Conservation (phyloP, 2,113 vertebrate species). For the Nanorana parkeri region DNA sequence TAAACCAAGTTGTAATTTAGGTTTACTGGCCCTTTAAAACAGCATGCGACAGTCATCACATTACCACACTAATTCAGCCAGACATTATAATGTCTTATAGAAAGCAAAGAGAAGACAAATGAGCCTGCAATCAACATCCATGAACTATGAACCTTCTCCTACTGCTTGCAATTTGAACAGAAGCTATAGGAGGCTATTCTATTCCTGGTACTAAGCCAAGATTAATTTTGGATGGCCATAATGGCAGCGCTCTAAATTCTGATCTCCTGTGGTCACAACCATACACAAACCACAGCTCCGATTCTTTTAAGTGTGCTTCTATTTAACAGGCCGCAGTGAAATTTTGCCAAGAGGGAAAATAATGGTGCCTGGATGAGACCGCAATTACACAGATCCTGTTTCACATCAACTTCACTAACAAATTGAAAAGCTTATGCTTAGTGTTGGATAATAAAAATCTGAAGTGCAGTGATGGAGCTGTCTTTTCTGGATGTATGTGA, state of each 20-base stretch:
- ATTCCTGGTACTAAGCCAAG: slow-evolving; percentile 66
- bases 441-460: slow-evolving; percentile 1
- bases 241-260: slow-evolving; percentile 53
- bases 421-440: slow-evolving; percentile 11
- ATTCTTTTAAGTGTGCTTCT: slow-evolving; percentile 38
- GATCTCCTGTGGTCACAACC: slow-evolving; percentile 62
- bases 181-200: slow-evolving; percentile 65
- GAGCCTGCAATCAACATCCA: slow-evolving; percentile 63
- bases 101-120: slow-evolving; percentile 66
- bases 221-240: slow-evolving; percentile 68
- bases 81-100: slow-evolving; percentile 59
- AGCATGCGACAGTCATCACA: neutral
- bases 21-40: slow-evolving; percentile 15
- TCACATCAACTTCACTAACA: slow-evolving; percentile 28
- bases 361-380: slow-evolving; percentile 38
- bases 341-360: slow-evolving; percentile 50
- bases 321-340: slow-evolving; percentile 42
- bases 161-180: slow-evolving; percentile 72
- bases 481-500: neutral
- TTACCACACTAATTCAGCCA: slow-evolving; percentile 52
- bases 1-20: too few relatives aligned
- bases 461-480: neutral
- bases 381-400: slow-evolving; percentile 46
- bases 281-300: slow-evolving; percentile 33
- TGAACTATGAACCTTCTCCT: slow-evolving; percentile 70